phyloP scores from a whole-genome alignment of 2,888 invertebrate species.

The Dorcus hopei region DNA sequence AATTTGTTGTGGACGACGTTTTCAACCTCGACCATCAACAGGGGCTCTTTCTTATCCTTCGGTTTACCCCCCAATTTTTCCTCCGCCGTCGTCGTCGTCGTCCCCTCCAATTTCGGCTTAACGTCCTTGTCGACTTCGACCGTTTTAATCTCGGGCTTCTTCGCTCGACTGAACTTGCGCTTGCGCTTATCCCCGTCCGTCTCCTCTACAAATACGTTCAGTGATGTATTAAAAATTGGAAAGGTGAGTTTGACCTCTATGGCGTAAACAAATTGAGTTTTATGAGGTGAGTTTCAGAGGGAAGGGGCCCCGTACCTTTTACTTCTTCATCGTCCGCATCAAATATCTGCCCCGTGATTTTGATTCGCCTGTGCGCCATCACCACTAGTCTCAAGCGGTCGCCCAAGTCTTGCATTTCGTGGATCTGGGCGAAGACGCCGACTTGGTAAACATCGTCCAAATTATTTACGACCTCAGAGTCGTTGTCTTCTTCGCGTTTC shows the following conservation, averaged over 20 bases:
- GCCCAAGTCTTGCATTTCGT: conserved; percentile 94
- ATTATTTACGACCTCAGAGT: conserved; percentile 78
- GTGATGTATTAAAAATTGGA: conserved; percentile 78
- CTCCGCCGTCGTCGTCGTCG: not conserved
- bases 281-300: not conserved
- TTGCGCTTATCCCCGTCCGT: conserved; percentile 58
- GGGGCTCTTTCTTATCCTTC: conserved; percentile 46
- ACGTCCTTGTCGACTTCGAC: conserved; percentile 24
- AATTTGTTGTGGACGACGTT: conserved; percentile 88
- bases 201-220: conserved; percentile 80
- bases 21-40: conserved; percentile 92
- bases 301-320: conserved; percentile 36
- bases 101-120: conserved; percentile 12
- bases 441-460: conserved; percentile 84
- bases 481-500: conserved; percentile 86
- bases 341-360: conserved; percentile 73
- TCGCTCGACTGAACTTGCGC: conserved; percentile 46
- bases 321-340: conserved; percentile 65
- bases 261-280: conserved; percentile 31
- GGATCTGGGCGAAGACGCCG: conserved; percentile 97
- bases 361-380: conserved; percentile 89
- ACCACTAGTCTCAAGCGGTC: conserved; percentile 87
- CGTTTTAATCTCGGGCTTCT: conserved; percentile 24
- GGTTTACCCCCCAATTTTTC: conserved; percentile 6
- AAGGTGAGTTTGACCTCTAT: conserved; percentile 76